A percentile compares a stretch with the other conserved stretches of the same genome.
These are phyloP conservation scores for Pempheris klunzingeri DNA, from an alignment of 2,797 vertebrate genomes.

Conservation along the genomic window DNA sequence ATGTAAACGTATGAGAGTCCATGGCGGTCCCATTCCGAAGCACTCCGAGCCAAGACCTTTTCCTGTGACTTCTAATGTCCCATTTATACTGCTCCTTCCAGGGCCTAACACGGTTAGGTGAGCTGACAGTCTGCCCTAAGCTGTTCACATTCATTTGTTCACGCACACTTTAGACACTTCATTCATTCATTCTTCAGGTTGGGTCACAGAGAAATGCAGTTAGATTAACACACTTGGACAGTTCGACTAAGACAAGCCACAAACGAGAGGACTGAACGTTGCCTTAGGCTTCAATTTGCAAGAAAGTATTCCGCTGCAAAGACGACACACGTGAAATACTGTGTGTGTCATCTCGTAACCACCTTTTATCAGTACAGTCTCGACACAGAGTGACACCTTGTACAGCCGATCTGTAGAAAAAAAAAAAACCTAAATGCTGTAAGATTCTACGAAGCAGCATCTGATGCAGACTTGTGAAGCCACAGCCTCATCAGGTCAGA, in stretches of 20 bases:
- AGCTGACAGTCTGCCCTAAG: slow-evolving; percentile 79
- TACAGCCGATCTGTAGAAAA: slow-evolving; percentile 26
- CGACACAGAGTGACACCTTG: background rate
- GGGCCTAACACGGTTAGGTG: slow-evolving; percentile 80
- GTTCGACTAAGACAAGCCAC: slow-evolving; percentile 29
- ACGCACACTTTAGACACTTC: slow-evolving; percentile 45
- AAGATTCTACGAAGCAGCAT: slow-evolving; percentile 31
- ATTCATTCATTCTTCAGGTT: slow-evolving; percentile 38
- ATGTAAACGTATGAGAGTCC: slow-evolving; percentile 82
- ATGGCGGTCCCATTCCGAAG: slow-evolving; percentile 80
- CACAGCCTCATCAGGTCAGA: slow-evolving; percentile 56
- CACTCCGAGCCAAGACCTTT: slow-evolving; percentile 59
- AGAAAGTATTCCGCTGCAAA: slow-evolving; percentile 15
- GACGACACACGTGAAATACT: background rate
- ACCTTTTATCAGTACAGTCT: background rate
- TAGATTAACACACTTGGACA: slow-evolving; percentile 61
- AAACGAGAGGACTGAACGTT: slow-evolving; percentile 48
- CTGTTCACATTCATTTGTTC: slow-evolving; percentile 68
- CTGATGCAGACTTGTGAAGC: slow-evolving; percentile 55
- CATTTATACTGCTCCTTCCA: slow-evolving; percentile 82
- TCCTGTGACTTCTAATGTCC: slow-evolving; percentile 59
- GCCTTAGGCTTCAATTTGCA: slow-evolving; percentile 50
- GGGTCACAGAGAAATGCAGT: slow-evolving; percentile 29
- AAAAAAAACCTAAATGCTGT: background rate
- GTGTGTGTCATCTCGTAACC: too few relatives aligned